A percentile compares a stretch with the other conserved stretches of the same genome.
These are phyloP conservation scores for Spilosoma lubricipeda DNA, from an alignment of 2,888 invertebrate species.

Conservation along the genomic window DNA sequence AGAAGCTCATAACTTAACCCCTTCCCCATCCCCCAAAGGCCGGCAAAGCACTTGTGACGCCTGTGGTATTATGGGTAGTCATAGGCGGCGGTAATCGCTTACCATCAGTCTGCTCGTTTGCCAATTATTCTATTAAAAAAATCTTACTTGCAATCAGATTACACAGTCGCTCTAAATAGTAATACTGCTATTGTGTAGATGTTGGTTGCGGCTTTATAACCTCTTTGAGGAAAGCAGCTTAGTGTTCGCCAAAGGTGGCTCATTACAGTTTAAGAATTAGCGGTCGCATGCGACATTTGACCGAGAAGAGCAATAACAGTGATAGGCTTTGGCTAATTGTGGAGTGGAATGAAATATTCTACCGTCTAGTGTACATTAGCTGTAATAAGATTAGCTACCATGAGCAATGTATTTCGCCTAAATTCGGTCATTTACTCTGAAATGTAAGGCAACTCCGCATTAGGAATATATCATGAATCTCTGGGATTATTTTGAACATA, in stretches of 20 bases:
- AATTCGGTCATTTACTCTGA: background rate
- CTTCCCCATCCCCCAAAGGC: too few species aligned
- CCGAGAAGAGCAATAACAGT: slow-evolving; percentile 36
- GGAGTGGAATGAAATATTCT: slow-evolving; percentile 17
- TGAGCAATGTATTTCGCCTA: background rate
- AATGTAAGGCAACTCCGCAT: background rate
- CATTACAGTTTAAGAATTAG: slow-evolving; percentile 43
- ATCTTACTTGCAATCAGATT: slow-evolving; percentile 5
- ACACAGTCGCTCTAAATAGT: slow-evolving; percentile 29
- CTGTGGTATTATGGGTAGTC: too few species aligned
- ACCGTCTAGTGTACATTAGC: slow-evolving; percentile 6
- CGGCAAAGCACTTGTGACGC: too few species aligned
- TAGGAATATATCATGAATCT: background rate
- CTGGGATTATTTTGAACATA: too few species aligned
- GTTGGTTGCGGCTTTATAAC: slow-evolving; percentile 18
- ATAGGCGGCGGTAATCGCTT: too few species aligned
- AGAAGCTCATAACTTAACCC: too few species aligned
- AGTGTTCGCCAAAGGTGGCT: slow-evolving; percentile 36
- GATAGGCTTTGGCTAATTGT: slow-evolving; percentile 31
- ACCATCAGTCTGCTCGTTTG: too few species aligned
- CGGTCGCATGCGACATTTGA: slow-evolving; percentile 43
- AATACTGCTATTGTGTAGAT: slow-evolving; percentile 37
- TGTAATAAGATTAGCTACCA: background rate
- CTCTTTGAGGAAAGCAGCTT: slow-evolving; percentile 27
- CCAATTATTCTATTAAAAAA: too few species aligned